phyloP scores from a whole-genome alignment of 2,113 vertebrate species.

The Saguinus imperator region DNA sequence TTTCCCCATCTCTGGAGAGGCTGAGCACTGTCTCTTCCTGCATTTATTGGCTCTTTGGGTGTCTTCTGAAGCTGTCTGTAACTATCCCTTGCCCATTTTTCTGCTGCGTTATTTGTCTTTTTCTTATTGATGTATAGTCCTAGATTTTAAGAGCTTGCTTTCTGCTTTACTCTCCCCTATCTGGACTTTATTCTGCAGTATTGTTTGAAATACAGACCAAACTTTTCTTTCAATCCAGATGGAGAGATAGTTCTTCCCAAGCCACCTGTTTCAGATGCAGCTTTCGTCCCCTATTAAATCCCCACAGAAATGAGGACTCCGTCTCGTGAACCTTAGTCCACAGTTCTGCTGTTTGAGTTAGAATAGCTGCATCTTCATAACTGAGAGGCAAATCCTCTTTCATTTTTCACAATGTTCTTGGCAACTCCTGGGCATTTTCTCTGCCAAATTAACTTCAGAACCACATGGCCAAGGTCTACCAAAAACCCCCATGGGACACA shows the following conservation, averaged over 20 bases:
- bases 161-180: neutral
- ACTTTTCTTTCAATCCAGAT: neutral
- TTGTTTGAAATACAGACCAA: neutral
- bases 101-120: neutral
- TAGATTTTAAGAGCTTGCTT: neutral
- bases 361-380: neutral
- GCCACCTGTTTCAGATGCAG: neutral
- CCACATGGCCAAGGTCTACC: neutral
- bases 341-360: neutral
- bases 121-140: neutral
- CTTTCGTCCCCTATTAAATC: neutral
- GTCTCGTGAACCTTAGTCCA: neutral
- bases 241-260: neutral
- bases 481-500: neutral
- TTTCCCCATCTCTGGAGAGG: neutral
- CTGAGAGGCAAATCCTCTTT: neutral
- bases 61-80: neutral
- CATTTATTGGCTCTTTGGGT: neutral
- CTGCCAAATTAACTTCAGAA: conserved; percentile 60
- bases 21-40: neutral
- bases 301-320: neutral
- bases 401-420: conserved; percentile 11
- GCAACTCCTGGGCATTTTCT: conserved; percentile 7
- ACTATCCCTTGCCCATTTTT: neutral
- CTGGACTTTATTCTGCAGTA: neutral